These are phyloP conservation scores for Cephus pulcher DNA, from an alignment of 2,888 invertebrate genomes.

Conservation along the genomic window DNA sequence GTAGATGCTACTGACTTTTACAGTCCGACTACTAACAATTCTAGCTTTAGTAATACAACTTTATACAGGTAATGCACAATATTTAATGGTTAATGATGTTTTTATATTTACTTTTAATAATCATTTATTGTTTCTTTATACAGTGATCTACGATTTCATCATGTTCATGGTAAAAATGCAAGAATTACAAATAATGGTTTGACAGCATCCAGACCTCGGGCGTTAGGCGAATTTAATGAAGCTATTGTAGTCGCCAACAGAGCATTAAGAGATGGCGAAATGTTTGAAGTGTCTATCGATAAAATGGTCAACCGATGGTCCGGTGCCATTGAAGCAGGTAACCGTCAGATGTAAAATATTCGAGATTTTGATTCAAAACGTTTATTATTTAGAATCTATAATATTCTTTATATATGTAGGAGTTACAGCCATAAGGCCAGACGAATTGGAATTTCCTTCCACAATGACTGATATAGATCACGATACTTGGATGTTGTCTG, in stretches of 20 bases:
- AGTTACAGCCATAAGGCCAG: constrained; percentile 89
- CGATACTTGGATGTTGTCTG: constrained; percentile 93
- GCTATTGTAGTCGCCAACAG: constrained; percentile 93
- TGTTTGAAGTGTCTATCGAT: constrained; percentile 92
- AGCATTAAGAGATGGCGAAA: constrained; percentile 87
- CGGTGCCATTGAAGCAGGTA: constrained; percentile 90
- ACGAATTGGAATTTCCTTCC: constrained; percentile 87
- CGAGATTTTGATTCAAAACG: background rate
- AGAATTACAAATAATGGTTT: constrained; percentile 85
- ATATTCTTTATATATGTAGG: constrained; percentile 68
- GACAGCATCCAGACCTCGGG: constrained; percentile 87
- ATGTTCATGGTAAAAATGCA: constrained; percentile 90
- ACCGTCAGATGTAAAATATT: constrained; percentile 21
- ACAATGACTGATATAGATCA: constrained; percentile 93
- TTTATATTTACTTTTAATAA: constrained; percentile 6
- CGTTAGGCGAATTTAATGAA: constrained; percentile 93
- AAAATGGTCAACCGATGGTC: constrained; percentile 94
- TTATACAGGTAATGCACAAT: constrained; percentile 69
- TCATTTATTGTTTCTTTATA: constrained; percentile 32
- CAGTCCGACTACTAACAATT: constrained; percentile 79
- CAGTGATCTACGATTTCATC: constrained; percentile 88
- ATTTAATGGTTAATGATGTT: background rate
- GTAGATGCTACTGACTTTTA: constrained; percentile 79
- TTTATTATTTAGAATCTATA: constrained; percentile 4
- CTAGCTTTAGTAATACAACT: constrained; percentile 81